Evolutionary conservation across 2,797 vertebrate genomes (phyloP).

Genomic region (Sebastes melanostomus): DNA sequence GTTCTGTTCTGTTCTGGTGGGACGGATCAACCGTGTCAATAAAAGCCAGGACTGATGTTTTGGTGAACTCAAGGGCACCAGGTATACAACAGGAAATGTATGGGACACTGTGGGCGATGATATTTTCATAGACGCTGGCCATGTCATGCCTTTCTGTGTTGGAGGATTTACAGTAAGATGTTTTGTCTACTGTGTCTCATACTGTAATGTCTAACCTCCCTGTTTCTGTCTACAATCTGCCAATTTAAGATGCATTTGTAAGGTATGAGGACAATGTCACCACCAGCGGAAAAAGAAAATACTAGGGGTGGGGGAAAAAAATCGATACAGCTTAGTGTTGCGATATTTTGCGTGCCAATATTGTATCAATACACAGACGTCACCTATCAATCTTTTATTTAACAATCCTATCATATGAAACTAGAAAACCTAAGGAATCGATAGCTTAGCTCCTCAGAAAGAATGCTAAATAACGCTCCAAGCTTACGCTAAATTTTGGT

Average conservation of each 20-base stretch:
- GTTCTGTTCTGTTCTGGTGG: constrained; percentile 67
- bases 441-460: no score
- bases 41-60: constrained; percentile 45
- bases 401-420: no score
- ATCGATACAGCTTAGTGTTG: no score
- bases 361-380: no score
- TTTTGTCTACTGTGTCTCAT: neutral
- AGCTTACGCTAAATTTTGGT: accelerated
- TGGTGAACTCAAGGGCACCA: constrained; percentile 35
- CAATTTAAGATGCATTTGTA: neutral
- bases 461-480: no score
- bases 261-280: neutral
- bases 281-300: neutral
- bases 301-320: no score
- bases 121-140: neutral
- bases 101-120: neutral
- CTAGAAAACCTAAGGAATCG: no score
- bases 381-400: no score
- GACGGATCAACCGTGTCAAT: constrained; percentile 35
- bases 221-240: neutral
- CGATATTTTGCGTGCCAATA: no score
- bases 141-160: neutral
- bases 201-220: neutral
- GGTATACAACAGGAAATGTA: constrained; percentile 28
- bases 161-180: neutral